phyloP scores from a whole-genome alignment of 2,888 invertebrate genomes.

The Cosmorhoe ocellata region DNA sequence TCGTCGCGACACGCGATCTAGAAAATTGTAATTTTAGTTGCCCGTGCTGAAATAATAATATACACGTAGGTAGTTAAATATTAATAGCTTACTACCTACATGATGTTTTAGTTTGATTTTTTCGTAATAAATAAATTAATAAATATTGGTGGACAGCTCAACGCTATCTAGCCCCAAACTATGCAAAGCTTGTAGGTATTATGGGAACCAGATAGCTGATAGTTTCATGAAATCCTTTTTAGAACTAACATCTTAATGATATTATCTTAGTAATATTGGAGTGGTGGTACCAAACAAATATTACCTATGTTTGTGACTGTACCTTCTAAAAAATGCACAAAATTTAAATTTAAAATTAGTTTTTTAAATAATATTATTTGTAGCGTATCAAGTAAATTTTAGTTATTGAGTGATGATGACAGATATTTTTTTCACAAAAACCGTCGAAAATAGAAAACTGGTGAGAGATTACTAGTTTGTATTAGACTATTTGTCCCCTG shows the following conservation, averaged over 20 bases:
- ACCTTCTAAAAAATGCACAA: background rate
- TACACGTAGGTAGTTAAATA: conserved; percentile 45
- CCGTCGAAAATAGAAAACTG: too few relatives aligned
- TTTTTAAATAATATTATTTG: too few relatives aligned
- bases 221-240: too few relatives aligned
- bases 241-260: too few relatives aligned
- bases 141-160: too few relatives aligned
- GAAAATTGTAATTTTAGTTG: conserved; percentile 54
- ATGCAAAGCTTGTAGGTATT: too few relatives aligned
- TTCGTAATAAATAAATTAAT: too few relatives aligned
- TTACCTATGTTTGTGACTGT: conserved; percentile 9
- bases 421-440: too few relatives aligned
- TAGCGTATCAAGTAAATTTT: too few relatives aligned
- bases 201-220: too few relatives aligned
- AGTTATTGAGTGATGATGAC: too few relatives aligned
- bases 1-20: conserved; percentile 56
- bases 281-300: conserved; percentile 16
- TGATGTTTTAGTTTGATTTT: conserved; percentile 43
- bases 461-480: conserved; percentile 7
- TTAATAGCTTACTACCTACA: conserved; percentile 44
- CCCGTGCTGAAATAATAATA: conserved; percentile 48
- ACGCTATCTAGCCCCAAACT: too few relatives aligned
- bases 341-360: background rate
- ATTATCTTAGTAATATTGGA: conserved; percentile 32
- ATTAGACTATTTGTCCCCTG: conserved; percentile 54